Percentiles rank a stretch among this genome's conserved stretches.
Conservation (phyloP, 2,113 vertebrate species). For the Forbesichthys papilliferus region DNA sequence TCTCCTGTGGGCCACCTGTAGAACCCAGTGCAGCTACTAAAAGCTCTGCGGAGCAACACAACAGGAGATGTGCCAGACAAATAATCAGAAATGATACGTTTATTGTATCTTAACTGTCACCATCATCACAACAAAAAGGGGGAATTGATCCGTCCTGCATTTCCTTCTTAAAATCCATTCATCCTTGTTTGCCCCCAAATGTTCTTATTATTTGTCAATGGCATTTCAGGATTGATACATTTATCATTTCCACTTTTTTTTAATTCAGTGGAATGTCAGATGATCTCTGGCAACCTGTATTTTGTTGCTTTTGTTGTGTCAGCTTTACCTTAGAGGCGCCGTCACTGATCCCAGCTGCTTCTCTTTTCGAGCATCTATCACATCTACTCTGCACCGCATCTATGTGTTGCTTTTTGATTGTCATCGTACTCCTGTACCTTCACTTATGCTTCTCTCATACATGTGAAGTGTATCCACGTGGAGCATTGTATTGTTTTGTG, state of each 20-base stretch:
- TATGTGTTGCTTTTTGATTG: constrained; percentile 76
- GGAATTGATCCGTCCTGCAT: constrained; percentile 52
- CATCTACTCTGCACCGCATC: constrained; percentile 75
- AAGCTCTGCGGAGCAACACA: constrained; percentile 9
- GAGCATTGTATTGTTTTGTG: constrained; percentile 70
- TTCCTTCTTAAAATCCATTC: constrained; percentile 24
- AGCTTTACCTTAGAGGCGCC: constrained; percentile 71
- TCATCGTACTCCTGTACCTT: constrained; percentile 70
- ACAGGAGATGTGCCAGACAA: constrained; percentile 26
- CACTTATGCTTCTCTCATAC: constrained; percentile 71
- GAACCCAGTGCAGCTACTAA: constrained; percentile 51
- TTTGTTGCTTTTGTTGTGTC: constrained; percentile 70
- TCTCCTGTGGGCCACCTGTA: constrained; percentile 63
- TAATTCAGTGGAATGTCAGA: constrained; percentile 21
- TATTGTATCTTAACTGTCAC: constrained; percentile 56
- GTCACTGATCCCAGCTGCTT: constrained; percentile 73
- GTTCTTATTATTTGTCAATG: constrained; percentile 33
- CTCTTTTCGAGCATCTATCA: constrained; percentile 74
- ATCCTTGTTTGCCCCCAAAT: constrained; percentile 42
- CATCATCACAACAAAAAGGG: constrained; percentile 42
- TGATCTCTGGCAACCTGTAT: constrained; percentile 56
- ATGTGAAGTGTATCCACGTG: constrained; percentile 72
- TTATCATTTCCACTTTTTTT: constrained; percentile 45
- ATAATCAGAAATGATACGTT: constrained; percentile 39
- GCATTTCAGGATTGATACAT: constrained; percentile 34